These are phyloP conservation scores for Lydus trimaculatus DNA, from an alignment of 2,888 invertebrate genomes.

Conservation along the genomic window DNA sequence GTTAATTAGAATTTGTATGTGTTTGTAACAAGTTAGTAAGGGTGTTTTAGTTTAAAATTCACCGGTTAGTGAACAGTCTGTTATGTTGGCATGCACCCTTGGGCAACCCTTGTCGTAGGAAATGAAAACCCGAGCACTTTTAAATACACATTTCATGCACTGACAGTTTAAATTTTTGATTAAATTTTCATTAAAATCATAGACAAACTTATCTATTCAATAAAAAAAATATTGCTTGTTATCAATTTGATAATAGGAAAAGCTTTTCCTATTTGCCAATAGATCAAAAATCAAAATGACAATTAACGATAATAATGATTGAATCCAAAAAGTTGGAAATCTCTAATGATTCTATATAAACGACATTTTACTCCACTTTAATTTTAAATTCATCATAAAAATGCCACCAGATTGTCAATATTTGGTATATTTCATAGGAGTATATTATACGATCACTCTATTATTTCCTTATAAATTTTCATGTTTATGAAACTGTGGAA, in stretches of 20 bases:
- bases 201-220: slow-evolving; percentile 41
- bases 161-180: slow-evolving; percentile 54
- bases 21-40: slow-evolving; percentile 15
- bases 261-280: background rate
- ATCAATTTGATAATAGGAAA: background rate
- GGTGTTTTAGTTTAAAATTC: slow-evolving; percentile 32
- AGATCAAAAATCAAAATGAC: slow-evolving; percentile 21
- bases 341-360: slow-evolving; percentile 14
- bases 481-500: slow-evolving; percentile 9
- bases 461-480: background rate
- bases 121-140: slow-evolving; percentile 52
- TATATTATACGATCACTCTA: too few relatives aligned
- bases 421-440: background rate
- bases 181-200: slow-evolving; percentile 56
- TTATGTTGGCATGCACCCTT: slow-evolving; percentile 48
- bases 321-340: slow-evolving; percentile 18
- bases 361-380: slow-evolving; percentile 1
- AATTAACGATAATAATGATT: slow-evolving; percentile 27
- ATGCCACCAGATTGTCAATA: background rate
- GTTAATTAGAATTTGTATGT: slow-evolving; percentile 17
- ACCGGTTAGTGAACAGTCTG: slow-evolving; percentile 36
- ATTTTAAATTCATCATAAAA: background rate
- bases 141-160: slow-evolving; percentile 49
- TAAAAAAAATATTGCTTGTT: slow-evolving; percentile 35
- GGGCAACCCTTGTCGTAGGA: slow-evolving; percentile 51